Base-by-base conservation (phyloP, 2,797 vertebrate genomes). In the Ataeniobius toweri region DNA sequence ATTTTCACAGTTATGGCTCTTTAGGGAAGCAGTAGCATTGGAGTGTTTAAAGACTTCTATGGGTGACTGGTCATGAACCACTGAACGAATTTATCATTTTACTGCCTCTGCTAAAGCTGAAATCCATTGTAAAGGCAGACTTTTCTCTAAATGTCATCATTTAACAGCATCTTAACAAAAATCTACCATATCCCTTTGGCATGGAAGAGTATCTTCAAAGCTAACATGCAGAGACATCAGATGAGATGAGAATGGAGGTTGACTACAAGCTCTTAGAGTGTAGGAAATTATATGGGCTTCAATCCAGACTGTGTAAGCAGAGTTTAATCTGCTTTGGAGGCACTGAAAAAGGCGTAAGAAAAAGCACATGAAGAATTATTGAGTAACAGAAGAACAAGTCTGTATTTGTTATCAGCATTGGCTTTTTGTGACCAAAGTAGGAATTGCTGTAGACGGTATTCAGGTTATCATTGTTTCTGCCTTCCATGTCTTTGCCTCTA, bases 311-410 rank as follows among this genome's bases (percentile, higher is more conserved):
- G 70, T 61, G 31, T 63, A 76, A 74, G 61, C 76, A 69, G 22
- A 55, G 46, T 85, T 78, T 91, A 93, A 94, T 92, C 92, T 84
- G 41, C 88, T 94, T 87, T 93, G 74, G 53, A 44, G 81, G 72
- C 44, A n/a, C n/a, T n/a, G n/a, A n/a, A n/a, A n/a, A n/a, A n/a
- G 1, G 48, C 50, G 55, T 91, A 88, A 93, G 85, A 91, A 28
- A 83, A 71, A 91, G 88, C 94, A 91, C 90, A 91, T 92, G 92
- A 90, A 56, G 65, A 76, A 76, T 44, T 81, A 82, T 83, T 58
- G 28, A 53, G 77, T 8, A 71, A 50, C 78, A 71, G 72, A 78
- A 79, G 44, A 68, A 71, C 77, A 80, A 77, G 88, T 79, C 65
- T 46, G 28, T 55, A 44, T 77, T 92, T 93, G 86, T 93, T 77